Base-by-base conservation (phyloP, 1,140 invertebrate genomes). In the Drosophila virilis region DNA sequence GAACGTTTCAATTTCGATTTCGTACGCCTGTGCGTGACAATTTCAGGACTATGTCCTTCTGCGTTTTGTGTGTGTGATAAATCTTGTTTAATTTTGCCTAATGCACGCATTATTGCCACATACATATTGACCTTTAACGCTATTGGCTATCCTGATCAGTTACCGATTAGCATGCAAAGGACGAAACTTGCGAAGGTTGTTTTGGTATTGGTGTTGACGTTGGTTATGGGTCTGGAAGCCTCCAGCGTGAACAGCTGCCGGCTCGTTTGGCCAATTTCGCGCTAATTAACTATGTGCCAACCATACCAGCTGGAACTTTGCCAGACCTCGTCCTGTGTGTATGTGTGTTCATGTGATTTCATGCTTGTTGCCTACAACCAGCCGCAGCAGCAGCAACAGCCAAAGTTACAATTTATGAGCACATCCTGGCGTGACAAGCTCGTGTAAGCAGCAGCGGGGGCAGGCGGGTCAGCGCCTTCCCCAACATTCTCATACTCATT, bases 251-350 rank as follows among this genome's bases (percentile, higher is more conserved):
- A 13, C 17, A 9, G 64, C 70, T 55, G 12, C 48, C 40, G 40
- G 75, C 79, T 77, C 73, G 60, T 65, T 84, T 58, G 37, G 72
- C 73, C 83, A 88, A 88, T 88, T 88, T 88, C 65, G 76, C 83
- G 84, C 83, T 88, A 88, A 88, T 88, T 88, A 88, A 88, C 84
- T 86, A 86, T 88, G 83, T 88, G 84, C 83, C 84, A 86, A 77
- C 72, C 71, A 78, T 61, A 69, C 70, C 61, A 66, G 68, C 54
- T 88, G 83, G 79, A 88, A 88, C 77, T 89, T 89, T 88, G 84
- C 84, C 83, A 54, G 66, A 33, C 62, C 38, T 54, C 35, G 12
- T 42, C 38, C 52, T 60, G 43, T 40, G 50, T 55, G 9, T 57
- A 46, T 82, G 50, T 76, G 67, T 76, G 73, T 74, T 76, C 69